Evolutionary conservation across 2,113 vertebrate species (phyloP).

Genomic region (Fulmarus glacialis): DNA sequence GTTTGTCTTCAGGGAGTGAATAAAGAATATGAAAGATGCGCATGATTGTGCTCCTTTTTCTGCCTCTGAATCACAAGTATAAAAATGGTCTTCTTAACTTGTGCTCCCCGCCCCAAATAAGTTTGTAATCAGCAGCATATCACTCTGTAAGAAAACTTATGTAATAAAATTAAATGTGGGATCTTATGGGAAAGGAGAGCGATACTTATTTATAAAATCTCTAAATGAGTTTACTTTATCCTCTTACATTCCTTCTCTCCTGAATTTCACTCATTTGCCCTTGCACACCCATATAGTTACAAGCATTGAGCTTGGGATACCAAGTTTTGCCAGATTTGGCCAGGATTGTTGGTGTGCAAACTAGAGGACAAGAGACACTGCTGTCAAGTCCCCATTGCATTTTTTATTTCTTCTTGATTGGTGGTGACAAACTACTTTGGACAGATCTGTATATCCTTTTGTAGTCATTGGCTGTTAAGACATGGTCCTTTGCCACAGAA

Average conservation of each 20-base stretch:
- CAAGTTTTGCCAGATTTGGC: background rate
- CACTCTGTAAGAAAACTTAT: background rate
- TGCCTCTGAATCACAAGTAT: background rate
- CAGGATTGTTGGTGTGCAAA: background rate
- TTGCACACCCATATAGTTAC: background rate
- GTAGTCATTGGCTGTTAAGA: background rate
- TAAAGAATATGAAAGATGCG: background rate
- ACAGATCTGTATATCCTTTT: background rate
- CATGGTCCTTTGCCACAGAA: background rate
- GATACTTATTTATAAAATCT: background rate
- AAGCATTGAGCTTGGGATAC: background rate
- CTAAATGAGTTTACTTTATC: background rate
- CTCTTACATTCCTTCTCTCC: background rate
- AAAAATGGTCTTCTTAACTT: background rate
- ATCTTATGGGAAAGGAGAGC: background rate
- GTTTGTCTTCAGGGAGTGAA: background rate
- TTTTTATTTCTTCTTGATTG: background rate
- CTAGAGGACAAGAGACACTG: background rate
- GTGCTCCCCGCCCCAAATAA: fast-evolving
- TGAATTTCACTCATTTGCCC: background rate
- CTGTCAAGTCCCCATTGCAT: background rate
- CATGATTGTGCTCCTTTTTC: background rate
- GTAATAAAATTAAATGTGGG: background rate
- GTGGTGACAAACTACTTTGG: background rate
- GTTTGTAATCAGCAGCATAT: background rate